A percentile compares a stretch with the other conserved stretches of the same genome.
phyloP scores from a whole-genome alignment of 2,888 invertebrate genomes.

The Pedicia rivosa region DNA sequence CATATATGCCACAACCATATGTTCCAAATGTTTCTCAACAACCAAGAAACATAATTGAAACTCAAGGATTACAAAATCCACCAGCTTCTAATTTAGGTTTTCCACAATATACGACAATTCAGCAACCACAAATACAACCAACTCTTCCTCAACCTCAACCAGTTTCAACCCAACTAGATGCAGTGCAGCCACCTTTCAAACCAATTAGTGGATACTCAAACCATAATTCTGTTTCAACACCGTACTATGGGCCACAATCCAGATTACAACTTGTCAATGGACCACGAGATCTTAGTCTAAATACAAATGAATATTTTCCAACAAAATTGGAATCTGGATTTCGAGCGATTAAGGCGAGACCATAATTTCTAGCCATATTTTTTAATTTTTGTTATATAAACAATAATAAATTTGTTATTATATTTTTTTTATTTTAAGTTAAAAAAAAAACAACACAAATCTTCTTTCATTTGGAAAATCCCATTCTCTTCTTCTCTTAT shows the following conservation, averaged over 20 bases:
- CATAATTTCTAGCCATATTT: no score
- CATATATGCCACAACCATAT: constrained; percentile 1
- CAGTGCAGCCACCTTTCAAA: no score
- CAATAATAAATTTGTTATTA: no score
- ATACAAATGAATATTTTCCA: constrained; percentile 4
- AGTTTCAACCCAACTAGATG: neutral
- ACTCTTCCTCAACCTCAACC: neutral
- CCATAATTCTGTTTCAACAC: neutral
- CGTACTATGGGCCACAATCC: neutral
- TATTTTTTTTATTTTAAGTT: no score
- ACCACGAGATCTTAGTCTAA: neutral
- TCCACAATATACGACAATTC: neutral
- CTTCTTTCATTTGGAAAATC: no score
- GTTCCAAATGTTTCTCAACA: neutral
- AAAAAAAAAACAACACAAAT: no score
- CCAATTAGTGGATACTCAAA: neutral
- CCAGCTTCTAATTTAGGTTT: neutral
- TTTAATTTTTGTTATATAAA: neutral
- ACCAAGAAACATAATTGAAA: neutral
- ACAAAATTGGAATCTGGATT: constrained; percentile 2
- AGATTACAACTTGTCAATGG: constrained; percentile 1
- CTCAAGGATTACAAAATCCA: no score
- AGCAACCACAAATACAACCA: neutral
- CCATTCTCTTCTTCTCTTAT: no score
- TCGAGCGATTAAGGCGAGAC: neutral